Evolutionary conservation across 2,113 vertebrate genomes (phyloP).

Genomic region (Oreochromis niloticus): DNA sequence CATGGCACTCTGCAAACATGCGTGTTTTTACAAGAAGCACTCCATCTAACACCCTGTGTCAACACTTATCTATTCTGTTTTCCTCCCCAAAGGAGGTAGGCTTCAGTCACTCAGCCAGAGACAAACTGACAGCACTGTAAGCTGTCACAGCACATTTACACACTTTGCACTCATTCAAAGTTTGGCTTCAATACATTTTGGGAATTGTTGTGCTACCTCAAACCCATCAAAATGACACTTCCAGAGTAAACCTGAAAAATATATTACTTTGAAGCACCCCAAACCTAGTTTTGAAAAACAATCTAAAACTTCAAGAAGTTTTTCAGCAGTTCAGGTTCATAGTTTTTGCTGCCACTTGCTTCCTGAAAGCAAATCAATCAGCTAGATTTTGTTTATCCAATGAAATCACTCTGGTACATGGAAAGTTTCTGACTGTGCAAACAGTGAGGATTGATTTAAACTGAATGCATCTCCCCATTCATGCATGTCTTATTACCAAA

Average conservation of each 20-base stretch:
- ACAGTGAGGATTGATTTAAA: slow-evolving; percentile 12
- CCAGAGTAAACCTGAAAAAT: slow-evolving; percentile 28
- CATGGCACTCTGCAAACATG: not conserved
- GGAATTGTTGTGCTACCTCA: slow-evolving; percentile 10
- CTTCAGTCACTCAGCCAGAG: slow-evolving; percentile 21
- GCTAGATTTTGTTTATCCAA: slow-evolving; percentile 15
- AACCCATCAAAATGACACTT: slow-evolving; percentile 42
- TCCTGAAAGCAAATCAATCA: slow-evolving; percentile 36
- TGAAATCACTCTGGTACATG: slow-evolving; percentile 5
- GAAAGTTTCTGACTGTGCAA: slow-evolving; percentile 13
- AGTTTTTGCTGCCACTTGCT: not conserved
- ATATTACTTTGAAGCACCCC: slow-evolving; percentile 2
- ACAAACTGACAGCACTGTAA: slow-evolving; percentile 27
- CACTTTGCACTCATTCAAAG: slow-evolving; percentile 31
- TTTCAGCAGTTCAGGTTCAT: not conserved
- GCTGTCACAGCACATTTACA: slow-evolving; percentile 45
- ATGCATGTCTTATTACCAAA: slow-evolving; percentile 18
- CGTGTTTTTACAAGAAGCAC: not conserved
- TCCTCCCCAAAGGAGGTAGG: slow-evolving; percentile 15
- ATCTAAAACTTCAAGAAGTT: slow-evolving; percentile 2
- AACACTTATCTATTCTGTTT: slow-evolving; percentile 41
- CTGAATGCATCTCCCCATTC: slow-evolving; percentile 1
- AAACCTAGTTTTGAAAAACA: slow-evolving; percentile 13
- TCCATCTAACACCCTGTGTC: slow-evolving; percentile 32
- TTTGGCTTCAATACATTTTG: slow-evolving; percentile 21